A percentile compares a stretch with the other conserved stretches of the same genome.
Evolutionary conservation across 2,113 vertebrate species (phyloP).

Genomic region (Clarias magur): DNA sequence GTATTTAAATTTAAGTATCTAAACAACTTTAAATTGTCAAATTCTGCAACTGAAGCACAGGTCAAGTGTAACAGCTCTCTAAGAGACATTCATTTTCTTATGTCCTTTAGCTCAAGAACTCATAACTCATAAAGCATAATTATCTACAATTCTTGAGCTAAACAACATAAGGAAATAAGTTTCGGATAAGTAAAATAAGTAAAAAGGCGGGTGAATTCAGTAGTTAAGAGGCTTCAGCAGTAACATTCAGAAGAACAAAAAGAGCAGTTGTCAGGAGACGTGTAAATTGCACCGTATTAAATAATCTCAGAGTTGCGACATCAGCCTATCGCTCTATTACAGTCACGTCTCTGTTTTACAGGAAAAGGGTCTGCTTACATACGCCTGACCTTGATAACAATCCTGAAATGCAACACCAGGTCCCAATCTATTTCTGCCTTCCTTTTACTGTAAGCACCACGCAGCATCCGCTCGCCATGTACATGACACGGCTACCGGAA

Average conservation of each 20-base stretch:
- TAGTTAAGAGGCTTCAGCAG: background rate
- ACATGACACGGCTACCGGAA: background rate
- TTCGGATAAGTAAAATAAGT: too few relatives aligned
- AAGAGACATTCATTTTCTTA: background rate
- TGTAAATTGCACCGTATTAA: background rate
- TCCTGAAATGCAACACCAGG: conserved; percentile 73
- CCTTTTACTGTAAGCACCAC: conserved; percentile 71
- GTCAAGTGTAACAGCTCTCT: background rate
- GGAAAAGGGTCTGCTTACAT: conserved; percentile 67
- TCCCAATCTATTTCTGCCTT: conserved; percentile 71
- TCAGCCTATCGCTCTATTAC: conserved; percentile 59
- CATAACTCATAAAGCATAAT: background rate
- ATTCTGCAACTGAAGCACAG: background rate
- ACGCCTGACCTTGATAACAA: conserved; percentile 75
- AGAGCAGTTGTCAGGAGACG: background rate
- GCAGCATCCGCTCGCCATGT: conserved; percentile 55
- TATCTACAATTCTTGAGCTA: background rate
- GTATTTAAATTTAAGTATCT: background rate
- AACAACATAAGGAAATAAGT: background rate
- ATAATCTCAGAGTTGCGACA: background rate
- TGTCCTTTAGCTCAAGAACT: background rate
- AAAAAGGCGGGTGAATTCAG: background rate
- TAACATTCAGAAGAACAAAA: background rate
- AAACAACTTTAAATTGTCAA: background rate
- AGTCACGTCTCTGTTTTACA: conserved; percentile 61